Base-by-base conservation (phyloP, 30 jellyfish, hydroid and myxozoan species). In the Aurelia aurita complex sp. Pacific region DNA sequence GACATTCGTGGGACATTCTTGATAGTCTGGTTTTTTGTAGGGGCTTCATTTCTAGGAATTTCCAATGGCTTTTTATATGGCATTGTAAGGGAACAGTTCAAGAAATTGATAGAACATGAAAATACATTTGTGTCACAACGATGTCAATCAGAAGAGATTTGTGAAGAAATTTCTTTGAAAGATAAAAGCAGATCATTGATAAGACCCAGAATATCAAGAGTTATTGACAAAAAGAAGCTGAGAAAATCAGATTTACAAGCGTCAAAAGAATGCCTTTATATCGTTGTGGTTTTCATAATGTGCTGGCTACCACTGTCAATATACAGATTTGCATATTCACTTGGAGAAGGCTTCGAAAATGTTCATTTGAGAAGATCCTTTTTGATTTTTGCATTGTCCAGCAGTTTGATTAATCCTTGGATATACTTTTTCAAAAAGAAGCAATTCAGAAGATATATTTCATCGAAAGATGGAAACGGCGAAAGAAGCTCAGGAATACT, bases 321-420 rank as follows among this genome's bases (percentile, higher is more conserved):
- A 11, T 84, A 84, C 53, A 72, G 93, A 51, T 69, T 84, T 16
- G 67, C 51, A 63, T 67, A 36, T 64, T 33, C 80, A 11, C 40
- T 33, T 32, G 85, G 82, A 40, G 34, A 29, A 4, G 5, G 35
- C 14, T 62, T 63, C 2, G 32, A 61, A 18, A 13, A 19, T 19
- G 42, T 50, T 11, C 69, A 54, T 42, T 17, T 42, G 38, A 69
- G 83, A 55, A 62, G 87, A 23, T 3, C 55, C 42, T 73, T 66
- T 38, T 54, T 73, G n/a, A 10, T 73, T 29, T 18, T 84, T 15
- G 93, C 93, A 9, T 66, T 70, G 33, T 63, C 57, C 53, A 71
- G 82, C 50, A 84, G 93, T 72, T 42, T 84, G 53, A 60, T 84
- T 9, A 84, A 84, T 50, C 93, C 93, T 5, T 84, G 85, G 74